phyloP scores from a whole-genome alignment of 2,888 invertebrate species.

The Oxystoma pomonae region DNA sequence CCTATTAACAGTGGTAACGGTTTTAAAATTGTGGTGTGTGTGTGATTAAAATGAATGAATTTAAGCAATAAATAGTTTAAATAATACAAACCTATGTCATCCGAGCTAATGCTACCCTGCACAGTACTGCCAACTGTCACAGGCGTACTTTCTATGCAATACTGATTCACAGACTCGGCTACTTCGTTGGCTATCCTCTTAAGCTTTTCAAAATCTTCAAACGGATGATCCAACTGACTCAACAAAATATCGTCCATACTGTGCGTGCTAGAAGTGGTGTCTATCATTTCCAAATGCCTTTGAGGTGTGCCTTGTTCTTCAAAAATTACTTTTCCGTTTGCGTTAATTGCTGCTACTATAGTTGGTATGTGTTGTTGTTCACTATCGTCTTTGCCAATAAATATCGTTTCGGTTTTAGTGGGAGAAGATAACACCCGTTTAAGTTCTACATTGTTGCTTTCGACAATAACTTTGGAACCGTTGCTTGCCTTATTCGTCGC shows the following conservation, averaged over 20 bases:
- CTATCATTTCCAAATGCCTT: conserved; percentile 24
- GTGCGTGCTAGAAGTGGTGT: conserved; percentile 56
- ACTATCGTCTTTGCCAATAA: conserved; percentile 38
- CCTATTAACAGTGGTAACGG: too few species aligned
- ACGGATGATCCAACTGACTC: conserved; percentile 63
- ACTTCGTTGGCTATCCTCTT: conserved; percentile 81
- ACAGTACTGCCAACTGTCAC: conserved; percentile 50
- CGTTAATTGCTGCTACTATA: conserved; percentile 45
- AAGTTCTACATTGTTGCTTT: conserved; percentile 52
- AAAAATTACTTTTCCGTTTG: conserved; percentile 43
- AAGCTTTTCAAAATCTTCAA: conserved; percentile 80
- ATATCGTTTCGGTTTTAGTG: conserved; percentile 46
- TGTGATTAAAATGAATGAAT: too few species aligned
- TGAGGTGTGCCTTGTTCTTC: conserved; percentile 37
- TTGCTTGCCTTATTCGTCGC: conserved; percentile 22
- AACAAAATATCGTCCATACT: conserved; percentile 67
- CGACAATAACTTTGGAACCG: conserved; percentile 30
- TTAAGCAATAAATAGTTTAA: too few species aligned
- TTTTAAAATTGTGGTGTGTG: too few species aligned
- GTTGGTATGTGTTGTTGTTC: conserved; percentile 42
- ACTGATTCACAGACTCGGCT: conserved; percentile 70
- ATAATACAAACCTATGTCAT: conserved; percentile 38
- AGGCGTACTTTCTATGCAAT: conserved; percentile 53
- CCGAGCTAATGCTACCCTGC: conserved; percentile 48
- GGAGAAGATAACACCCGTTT: conserved; percentile 53